Percentiles rank a stretch among this genome's conserved stretches.
These are phyloP conservation scores for Luidia sarsii DNA, from an alignment of 53 echinoderm and acorn worm species.

Conservation along the genomic window DNA sequence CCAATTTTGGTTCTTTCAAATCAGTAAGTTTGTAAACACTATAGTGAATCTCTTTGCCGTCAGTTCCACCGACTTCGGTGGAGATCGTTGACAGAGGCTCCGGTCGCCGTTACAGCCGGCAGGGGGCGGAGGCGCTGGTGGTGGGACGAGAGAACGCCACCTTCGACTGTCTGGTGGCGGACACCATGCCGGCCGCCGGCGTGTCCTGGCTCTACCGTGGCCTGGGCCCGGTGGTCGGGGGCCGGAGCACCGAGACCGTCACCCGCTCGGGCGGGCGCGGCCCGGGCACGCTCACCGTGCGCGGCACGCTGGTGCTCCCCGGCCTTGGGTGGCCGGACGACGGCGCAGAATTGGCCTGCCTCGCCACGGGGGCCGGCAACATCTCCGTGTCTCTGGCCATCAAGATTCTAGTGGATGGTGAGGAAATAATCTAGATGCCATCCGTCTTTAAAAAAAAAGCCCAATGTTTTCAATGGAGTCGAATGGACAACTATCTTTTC, in stretches of 20 bases:
- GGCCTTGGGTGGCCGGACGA: not conserved
- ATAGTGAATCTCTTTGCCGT: too few relatives aligned
- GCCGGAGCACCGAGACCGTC: not conserved
- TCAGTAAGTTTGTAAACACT: too few relatives aligned
- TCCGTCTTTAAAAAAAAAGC: too few relatives aligned
- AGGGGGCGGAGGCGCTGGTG: not conserved
- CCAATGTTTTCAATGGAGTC: too few relatives aligned
- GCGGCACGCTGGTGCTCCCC: not conserved
- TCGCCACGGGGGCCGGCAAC: not conserved
- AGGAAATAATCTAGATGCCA: not conserved
- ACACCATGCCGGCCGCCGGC: not conserved
- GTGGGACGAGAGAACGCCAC: not conserved
- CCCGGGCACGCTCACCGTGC: not conserved
- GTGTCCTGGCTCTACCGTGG: slow-evolving; percentile 5
- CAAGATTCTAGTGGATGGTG: slow-evolving; percentile 13
- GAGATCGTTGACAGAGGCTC: not conserved
- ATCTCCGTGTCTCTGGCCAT: not conserved
- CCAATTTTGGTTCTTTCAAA: too few relatives aligned
- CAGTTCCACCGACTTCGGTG: slow-evolving; percentile 20
- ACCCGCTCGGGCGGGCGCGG: not conserved
- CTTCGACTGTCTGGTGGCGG: not conserved
- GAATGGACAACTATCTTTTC: too few relatives aligned
- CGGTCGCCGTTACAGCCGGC: not conserved
- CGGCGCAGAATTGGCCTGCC: not conserved
- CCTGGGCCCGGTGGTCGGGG: not conserved